Evolutionary conservation across 2,113 vertebrate genomes (phyloP).

Genomic region (Ovibos moschatus): DNA sequence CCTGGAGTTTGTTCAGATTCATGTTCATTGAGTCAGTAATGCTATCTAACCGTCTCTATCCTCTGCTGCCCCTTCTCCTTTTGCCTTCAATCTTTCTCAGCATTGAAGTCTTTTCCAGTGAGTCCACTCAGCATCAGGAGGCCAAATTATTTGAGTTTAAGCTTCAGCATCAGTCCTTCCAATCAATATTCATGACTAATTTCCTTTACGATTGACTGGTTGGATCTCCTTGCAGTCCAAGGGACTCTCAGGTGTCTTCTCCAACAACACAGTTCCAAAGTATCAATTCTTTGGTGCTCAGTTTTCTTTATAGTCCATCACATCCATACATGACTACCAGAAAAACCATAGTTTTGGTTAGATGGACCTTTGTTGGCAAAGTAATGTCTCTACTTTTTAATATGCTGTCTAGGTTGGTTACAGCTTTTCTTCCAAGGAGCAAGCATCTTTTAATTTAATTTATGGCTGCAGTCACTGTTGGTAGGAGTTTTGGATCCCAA

Average conservation of each 20-base stretch:
- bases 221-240: not conserved
- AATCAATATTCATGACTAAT: not conserved
- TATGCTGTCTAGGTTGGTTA: not conserved
- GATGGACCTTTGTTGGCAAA: no score
- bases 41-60: not conserved
- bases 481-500: not conserved
- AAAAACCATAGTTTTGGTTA: not conserved
- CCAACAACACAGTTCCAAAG: not conserved
- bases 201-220: not conserved
- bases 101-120: not conserved
- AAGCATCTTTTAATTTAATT: not conserved
- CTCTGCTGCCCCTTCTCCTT: not conserved
- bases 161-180: not conserved
- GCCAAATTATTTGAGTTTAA: not conserved
- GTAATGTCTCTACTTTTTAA: no score
- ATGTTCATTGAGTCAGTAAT: not conserved
- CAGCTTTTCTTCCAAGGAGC: not conserved
- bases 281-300: not conserved
- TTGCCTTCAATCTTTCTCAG: not conserved
- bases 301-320: not conserved
- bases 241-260: not conserved
- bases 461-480: not conserved
- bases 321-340: not conserved
- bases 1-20: rapidly evolving
- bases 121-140: not conserved